These are phyloP conservation scores for Pachycephus smyrnensis DNA, from an alignment of 2,888 invertebrate genomes.

Conservation along the genomic window DNA sequence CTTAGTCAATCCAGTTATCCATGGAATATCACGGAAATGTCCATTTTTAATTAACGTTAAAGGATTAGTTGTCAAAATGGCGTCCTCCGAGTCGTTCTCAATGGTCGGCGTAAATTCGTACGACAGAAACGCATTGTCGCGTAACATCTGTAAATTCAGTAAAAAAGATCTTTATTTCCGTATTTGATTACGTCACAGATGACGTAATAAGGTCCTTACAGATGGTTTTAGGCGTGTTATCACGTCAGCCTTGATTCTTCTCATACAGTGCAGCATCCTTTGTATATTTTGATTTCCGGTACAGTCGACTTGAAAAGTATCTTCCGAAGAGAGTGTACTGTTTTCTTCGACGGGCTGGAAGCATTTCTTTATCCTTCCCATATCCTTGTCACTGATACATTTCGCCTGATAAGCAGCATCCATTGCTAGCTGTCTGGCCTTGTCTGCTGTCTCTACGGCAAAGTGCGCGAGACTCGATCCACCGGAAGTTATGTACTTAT, in stretches of 20 bases:
- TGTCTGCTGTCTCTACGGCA: slow-evolving; percentile 32
- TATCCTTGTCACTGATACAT: background rate
- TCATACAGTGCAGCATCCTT: background rate
- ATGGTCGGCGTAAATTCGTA: slow-evolving; percentile 51
- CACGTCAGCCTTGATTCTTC: background rate
- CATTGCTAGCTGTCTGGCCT: slow-evolving; percentile 39
- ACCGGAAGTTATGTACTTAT: slow-evolving; percentile 52
- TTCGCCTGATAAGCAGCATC: slow-evolving; percentile 29
- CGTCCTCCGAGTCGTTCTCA: slow-evolving; percentile 50
- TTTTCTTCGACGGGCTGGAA: background rate
- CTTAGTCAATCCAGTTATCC: slow-evolving; percentile 47
- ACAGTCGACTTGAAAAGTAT: background rate
- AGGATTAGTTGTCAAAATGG: slow-evolving; percentile 53
- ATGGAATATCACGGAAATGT: slow-evolving; percentile 54
- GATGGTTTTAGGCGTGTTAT: background rate
- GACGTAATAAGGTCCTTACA: background rate
- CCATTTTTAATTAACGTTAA: slow-evolving; percentile 31
- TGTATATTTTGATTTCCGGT: background rate
- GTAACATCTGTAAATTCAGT: background rate
- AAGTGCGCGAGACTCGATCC: slow-evolving; percentile 38
- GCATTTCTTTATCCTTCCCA: background rate
- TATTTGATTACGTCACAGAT: background rate
- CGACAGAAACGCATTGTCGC: background rate
- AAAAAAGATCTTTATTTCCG: background rate
- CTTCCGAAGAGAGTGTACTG: background rate